These are phyloP conservation scores for Pollenia amentaria DNA, from an alignment of 2,888 invertebrate species.

Conservation along the genomic window DNA sequence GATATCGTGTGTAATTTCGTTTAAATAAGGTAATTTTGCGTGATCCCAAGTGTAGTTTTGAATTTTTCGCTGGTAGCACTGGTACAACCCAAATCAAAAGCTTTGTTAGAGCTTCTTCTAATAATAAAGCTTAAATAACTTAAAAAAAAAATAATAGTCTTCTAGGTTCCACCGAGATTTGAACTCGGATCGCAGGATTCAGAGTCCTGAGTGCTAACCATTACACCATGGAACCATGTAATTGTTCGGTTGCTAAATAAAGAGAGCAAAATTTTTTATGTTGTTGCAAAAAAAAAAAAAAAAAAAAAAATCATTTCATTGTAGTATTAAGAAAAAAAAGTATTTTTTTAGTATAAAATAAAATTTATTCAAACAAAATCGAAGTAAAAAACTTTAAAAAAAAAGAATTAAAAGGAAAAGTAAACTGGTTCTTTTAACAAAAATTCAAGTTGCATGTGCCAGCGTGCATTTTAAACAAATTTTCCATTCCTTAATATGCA, in stretches of 20 bases:
- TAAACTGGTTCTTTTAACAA: slow-evolving; percentile 61
- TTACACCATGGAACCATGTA: slow-evolving; percentile 85
- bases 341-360: background rate
- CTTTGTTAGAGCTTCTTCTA: background rate
- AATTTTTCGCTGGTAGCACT: too few species aligned
- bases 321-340: background rate
- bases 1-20: too few species aligned
- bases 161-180: slow-evolving; percentile 85
- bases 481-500: slow-evolving; percentile 54
- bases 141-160: slow-evolving; percentile 12
- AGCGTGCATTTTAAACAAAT: slow-evolving; percentile 76
- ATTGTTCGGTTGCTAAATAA: background rate
- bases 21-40: too few species aligned
- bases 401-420: slow-evolving; percentile 63
- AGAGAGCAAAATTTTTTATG: slow-evolving; percentile 31
- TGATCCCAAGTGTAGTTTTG: too few species aligned
- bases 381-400: background rate
- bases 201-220: slow-evolving; percentile 86
- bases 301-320: background rate
- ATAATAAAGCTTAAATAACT: background rate
- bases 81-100: background rate
- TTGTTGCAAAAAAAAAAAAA: background rate
- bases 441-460: slow-evolving; percentile 77
- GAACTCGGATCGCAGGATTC: slow-evolving; percentile 85
- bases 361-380: slow-evolving; percentile 26